Evolutionary conservation across 2,888 invertebrate genomes (phyloP), one percentile per base, ranked within the genome.

Genomic region (Dugesia japonica): DNA sequence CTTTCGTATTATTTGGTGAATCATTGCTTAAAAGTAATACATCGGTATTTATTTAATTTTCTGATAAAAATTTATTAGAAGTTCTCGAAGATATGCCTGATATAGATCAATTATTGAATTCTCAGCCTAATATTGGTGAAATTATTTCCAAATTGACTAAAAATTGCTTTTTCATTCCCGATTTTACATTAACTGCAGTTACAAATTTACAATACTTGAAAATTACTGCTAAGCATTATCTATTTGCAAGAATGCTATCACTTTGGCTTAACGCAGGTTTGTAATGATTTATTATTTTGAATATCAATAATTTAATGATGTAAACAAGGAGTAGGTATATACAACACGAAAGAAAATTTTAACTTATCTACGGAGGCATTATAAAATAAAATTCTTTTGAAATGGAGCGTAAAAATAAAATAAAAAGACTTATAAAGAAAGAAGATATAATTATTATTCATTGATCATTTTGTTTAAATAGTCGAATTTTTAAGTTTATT

Each of bases 1-100:
- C 97, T 26, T 98, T 98, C 87, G 92, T 92, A 0, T 93, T 90
- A 86, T 98, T 95, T 85, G 92, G 92, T 0, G 89, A 76, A 72
- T 27, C 71, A 26, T 26, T 76, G 9, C 23, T 76, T 15, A 72
- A 76, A 27, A 28, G 76, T 76, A 72, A 73, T 71, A 23, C 28
- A 9, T 71, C 26, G 9, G 17, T 23, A 71, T 9, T 17, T 9
- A 23, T 71, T 9, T 26, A n/a, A n/a, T 42, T 42, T 71, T 26
- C 71, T 1, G 9, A 9, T 9, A 23, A 71, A 7, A 17, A 71
- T 71, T 71, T 71, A 9, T 71, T 72, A 28, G 72, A 27, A 27
- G 72, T 31, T 28, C 4, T 72, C 17, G 56, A 56, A 56, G 17
- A n/a, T n/a, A 56, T 56, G 56, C 56, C 56, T 20, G 56, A 56